Evolutionary conservation across 2,113 vertebrate genomes (phyloP), one percentile per base, ranked within the genome.

Genomic region (Acanthochromis polyacanthus): DNA sequence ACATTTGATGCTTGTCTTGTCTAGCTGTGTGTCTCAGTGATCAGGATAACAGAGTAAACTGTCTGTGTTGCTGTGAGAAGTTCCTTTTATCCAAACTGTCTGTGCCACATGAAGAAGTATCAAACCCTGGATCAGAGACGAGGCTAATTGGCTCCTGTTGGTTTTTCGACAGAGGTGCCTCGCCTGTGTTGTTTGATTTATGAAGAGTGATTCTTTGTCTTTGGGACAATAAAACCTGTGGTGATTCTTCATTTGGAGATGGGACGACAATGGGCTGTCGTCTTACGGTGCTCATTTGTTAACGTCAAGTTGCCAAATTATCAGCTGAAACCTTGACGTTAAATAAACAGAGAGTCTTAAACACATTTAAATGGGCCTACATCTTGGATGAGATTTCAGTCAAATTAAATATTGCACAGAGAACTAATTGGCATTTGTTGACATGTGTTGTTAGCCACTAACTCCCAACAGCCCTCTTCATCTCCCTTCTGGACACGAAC

Each of bases 131-230:
- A 86, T 88, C 63, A 84, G 53, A 86, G 72, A 75, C 10, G 1
- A 78, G 72, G 68, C 59, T 84, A 89, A 91, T 81, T 86, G 89
- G 46, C 70, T 83, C 65, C 82, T 61, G 51, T 75, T 59, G 38
- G 51, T 30, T 62, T 75, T 88, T 72, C 59, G 23, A 67, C 78
- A 86, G 67, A 68, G 32, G 67, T 66, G 73, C 56, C 72, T 83
- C 61, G 46, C 76, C 70, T 72, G 25, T 53, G 50, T n/a, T 12
- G 51, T 86, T 89, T 90, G 84, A 92, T 92, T 86, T 80, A 89
- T 89, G 69, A 82, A 43, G n/a, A 53, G 20, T 7, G 58, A 40
- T 80, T 79, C 71, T 78, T 79, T 50, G 46, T 85, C 48, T 64
- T 75, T 52, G 58, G 71, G 30, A 72, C 56, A 51, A 36, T 32